Conservation (phyloP, 2,797 vertebrate genomes). For the Nasua narica region DNA sequence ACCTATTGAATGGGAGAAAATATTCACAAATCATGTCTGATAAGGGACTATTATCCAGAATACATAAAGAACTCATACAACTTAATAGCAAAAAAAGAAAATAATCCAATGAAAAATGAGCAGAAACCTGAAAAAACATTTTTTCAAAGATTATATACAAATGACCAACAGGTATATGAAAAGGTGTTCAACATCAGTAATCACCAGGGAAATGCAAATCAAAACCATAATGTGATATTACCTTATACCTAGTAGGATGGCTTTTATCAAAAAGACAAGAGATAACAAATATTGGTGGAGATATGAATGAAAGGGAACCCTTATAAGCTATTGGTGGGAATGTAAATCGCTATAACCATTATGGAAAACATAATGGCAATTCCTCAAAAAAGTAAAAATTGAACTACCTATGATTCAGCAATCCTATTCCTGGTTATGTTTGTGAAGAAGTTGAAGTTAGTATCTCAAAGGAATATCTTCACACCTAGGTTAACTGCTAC, state of each 20-base stretch:
- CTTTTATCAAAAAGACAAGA: background rate
- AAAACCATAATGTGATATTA: background rate
- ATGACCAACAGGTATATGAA: background rate
- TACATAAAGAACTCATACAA: background rate
- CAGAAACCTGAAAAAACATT: background rate
- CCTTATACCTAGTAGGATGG: too few species aligned
- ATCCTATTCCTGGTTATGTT: background rate
- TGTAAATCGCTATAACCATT: background rate
- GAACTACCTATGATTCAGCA: background rate
- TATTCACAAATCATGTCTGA: background rate
- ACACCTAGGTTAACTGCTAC: background rate
- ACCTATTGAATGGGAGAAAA: background rate
- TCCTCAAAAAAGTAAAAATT: background rate
- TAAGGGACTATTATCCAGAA: background rate
- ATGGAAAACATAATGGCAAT: background rate
- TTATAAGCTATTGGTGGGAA: background rate
- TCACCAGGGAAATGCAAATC: background rate
- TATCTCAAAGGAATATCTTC: background rate
- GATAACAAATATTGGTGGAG: background rate
- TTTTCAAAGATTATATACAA: background rate
- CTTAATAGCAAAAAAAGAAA: background rate
- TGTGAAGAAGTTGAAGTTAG: background rate
- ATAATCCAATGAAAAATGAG: background rate
- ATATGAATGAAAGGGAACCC: background rate
- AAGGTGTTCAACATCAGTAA: background rate